phyloP scores from a whole-genome alignment of 2,888 invertebrate genomes.

The Cristatella mucedo region DNA sequence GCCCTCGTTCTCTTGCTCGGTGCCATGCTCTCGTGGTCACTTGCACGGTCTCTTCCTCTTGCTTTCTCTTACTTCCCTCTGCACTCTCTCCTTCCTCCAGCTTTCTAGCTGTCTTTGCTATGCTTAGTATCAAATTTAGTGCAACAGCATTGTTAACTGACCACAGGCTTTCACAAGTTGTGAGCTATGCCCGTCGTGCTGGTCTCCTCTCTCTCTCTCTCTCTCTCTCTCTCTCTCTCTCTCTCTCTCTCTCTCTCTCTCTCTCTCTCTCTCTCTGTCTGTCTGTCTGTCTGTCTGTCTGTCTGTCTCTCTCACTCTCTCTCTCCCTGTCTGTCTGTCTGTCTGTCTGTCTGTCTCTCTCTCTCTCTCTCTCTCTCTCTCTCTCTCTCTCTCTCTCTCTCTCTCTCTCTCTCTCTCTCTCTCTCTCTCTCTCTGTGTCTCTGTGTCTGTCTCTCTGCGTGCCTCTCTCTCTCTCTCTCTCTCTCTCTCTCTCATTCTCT shows the following conservation, averaged over 20 bases:
- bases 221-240: no score
- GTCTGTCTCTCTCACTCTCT: background rate
- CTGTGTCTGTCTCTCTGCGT: background rate
- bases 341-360: background rate
- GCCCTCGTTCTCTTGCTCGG: no score
- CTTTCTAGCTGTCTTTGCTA: background rate
- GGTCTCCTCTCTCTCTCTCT: background rate
- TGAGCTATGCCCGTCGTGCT: no score
- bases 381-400: no score
- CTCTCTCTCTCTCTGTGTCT: background rate
- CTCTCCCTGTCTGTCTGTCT: background rate
- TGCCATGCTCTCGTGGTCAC: background rate
- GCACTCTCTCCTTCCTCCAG: background rate
- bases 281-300: background rate
- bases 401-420: conserved; percentile 1
- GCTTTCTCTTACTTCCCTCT: background rate
- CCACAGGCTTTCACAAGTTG: no score
- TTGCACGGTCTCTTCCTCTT: background rate
- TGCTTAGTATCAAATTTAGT: no score
- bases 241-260: conserved; percentile 1
- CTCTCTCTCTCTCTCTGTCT: no score
- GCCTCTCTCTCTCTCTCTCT: background rate
- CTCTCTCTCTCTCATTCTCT: background rate
- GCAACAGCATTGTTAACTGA: no score
- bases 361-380: conserved; percentile 1